Conservation (phyloP, 2,888 invertebrate genomes). For the Thereva unica region DNA sequence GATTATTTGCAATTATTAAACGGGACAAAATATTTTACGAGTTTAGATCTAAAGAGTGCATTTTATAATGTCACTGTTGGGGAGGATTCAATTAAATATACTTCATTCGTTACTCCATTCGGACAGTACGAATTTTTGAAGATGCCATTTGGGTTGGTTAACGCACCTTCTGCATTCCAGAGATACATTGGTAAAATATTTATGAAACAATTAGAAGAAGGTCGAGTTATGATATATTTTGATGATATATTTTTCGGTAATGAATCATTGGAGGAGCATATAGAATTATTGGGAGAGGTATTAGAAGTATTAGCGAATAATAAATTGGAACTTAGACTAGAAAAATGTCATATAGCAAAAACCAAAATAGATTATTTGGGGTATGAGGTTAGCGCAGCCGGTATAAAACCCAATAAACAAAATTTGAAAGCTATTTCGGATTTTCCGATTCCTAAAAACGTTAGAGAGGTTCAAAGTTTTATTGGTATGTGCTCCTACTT, state of each 20-base stretch:
- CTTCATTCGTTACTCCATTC: conserved; percentile 42
- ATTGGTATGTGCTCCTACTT: conserved; percentile 4
- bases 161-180: conserved; percentile 36
- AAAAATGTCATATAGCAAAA: conserved; percentile 9
- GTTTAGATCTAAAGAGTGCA: too few species aligned
- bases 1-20: too few species aligned
- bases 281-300: conserved; percentile 10
- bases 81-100: conserved; percentile 42
- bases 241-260: conserved; percentile 43
- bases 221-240: conserved; percentile 41
- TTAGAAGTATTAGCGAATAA: not conserved
- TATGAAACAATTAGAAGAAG: conserved; percentile 27
- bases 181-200: conserved; percentile 41
- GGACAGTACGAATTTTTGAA: conserved; percentile 40
- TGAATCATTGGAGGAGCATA: conserved; percentile 39
- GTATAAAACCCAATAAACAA: not conserved
- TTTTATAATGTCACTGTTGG: too few species aligned
- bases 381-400: not conserved
- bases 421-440: not conserved
- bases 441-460: conserved; percentile 5
- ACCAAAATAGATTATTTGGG: conserved; percentile 11
- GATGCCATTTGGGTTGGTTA: conserved; percentile 41
- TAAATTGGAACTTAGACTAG: not conserved
- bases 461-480: conserved; percentile 9
- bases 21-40: too few species aligned